Evolutionary conservation across 2,888 invertebrate species (phyloP).

Genomic region (Aleiodes testaceus): DNA sequence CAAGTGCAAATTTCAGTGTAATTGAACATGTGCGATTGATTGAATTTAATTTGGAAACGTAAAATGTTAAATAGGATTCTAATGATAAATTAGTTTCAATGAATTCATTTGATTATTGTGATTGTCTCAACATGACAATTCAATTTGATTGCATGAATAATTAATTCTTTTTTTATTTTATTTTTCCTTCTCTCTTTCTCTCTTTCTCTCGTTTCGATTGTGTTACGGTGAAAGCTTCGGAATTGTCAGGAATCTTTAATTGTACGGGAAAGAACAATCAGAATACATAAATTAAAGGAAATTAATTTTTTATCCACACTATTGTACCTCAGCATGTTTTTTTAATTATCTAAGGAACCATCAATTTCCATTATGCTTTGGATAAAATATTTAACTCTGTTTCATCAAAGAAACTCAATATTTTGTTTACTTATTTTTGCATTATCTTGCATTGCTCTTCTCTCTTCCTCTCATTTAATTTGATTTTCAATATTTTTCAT

Average conservation of each 20-base stretch:
- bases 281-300: constrained; percentile 42
- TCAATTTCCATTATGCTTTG: neutral
- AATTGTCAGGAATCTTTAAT: too few species aligned
- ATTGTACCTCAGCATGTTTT: constrained; percentile 2
- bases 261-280: too few species aligned
- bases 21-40: too few species aligned
- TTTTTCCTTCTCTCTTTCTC: too few species aligned
- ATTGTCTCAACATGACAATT: constrained; percentile 38
- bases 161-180: neutral
- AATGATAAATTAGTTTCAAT: neutral
- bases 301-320: too few species aligned
- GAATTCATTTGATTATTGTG: constrained; percentile 2
- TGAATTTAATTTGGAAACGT: too few species aligned
- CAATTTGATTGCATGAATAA: neutral
- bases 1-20: too few species aligned
- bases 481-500: constrained; percentile 4
- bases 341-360: neutral
- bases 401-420: constrained; percentile 13
- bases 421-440: neutral
- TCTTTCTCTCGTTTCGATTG: too few species aligned
- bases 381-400: constrained; percentile 19
- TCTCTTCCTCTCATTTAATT: constrained; percentile 31
- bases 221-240: too few species aligned
- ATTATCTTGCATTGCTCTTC: constrained; percentile 33
- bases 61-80: neutral